Percentiles rank a stretch among this genome's conserved stretches.
These are phyloP conservation scores for Vanacampus margaritifer DNA, from an alignment of 2,113 vertebrate genomes.

Conservation along the genomic window DNA sequence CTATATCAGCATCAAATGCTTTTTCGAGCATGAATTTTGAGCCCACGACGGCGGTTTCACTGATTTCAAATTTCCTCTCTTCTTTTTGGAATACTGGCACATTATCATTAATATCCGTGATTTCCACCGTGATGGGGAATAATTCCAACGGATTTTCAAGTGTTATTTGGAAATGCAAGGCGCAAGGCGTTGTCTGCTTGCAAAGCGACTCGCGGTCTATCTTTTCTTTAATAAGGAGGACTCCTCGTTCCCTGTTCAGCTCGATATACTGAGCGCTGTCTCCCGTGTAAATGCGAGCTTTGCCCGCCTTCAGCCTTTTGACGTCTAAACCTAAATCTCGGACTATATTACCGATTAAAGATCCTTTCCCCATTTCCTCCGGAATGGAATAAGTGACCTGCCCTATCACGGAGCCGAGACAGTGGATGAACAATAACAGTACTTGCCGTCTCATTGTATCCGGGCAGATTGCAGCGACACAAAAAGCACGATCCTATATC, in stretches of 20 bases:
- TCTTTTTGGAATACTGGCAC: constrained; percentile 39
- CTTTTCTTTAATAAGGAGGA: constrained; percentile 69
- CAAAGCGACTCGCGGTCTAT: constrained; percentile 79
- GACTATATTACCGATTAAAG: constrained; percentile 71
- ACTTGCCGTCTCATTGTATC: constrained; percentile 68
- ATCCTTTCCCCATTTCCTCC: constrained; percentile 72
- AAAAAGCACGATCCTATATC: not conserved
- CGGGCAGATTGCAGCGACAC: constrained; percentile 1
- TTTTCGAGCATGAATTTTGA: constrained; percentile 69
- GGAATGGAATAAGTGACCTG: constrained; percentile 66
- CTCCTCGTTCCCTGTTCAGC: constrained; percentile 56
- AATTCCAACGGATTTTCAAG: constrained; percentile 72
- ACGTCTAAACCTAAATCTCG: constrained; percentile 70
- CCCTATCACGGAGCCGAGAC: constrained; percentile 16
- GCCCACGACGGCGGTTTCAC: constrained; percentile 40
- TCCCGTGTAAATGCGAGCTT: constrained; percentile 66
- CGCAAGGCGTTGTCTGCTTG: constrained; percentile 61
- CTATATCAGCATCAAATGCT: constrained; percentile 73
- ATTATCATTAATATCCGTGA: constrained; percentile 74
- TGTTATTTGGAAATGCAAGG: constrained; percentile 71
- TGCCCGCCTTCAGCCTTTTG: constrained; percentile 60
- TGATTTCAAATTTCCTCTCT: constrained; percentile 48
- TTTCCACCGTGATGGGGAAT: constrained; percentile 61
- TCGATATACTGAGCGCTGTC: constrained; percentile 64
- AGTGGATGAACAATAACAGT: constrained; percentile 35